A percentile compares a stretch with the other conserved stretches of the same genome.
Evolutionary conservation across 2,797 vertebrate species (phyloP).

Genomic region (Myiothlypis coronata): DNA sequence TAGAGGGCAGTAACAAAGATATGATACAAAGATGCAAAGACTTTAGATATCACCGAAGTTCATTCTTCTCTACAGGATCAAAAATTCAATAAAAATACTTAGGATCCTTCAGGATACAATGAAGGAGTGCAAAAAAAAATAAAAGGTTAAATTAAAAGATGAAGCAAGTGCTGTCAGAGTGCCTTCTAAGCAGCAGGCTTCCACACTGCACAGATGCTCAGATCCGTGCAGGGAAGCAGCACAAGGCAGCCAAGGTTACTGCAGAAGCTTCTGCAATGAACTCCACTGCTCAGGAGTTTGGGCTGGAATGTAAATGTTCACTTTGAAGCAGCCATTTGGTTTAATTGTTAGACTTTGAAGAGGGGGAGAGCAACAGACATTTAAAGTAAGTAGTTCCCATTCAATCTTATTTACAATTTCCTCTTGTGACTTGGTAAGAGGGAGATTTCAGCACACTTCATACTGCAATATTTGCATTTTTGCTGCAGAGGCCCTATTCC

Average conservation of each 20-base stretch:
- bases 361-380: background rate
- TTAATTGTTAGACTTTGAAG: background rate
- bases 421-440: background rate
- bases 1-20: background rate
- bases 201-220: background rate
- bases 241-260: conserved; percentile 24
- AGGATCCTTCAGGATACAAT: background rate
- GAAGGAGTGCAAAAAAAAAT: background rate
- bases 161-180: background rate
- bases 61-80: background rate
- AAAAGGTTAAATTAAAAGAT: background rate
- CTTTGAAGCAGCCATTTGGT: background rate
- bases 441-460: background rate
- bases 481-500: background rate
- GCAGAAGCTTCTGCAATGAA: background rate
- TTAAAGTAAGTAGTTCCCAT: background rate
- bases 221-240: background rate
- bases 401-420: conserved; percentile 24
- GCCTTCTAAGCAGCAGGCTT: background rate
- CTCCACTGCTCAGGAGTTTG: background rate
- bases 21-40: background rate
- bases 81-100: background rate
- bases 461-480: conserved; percentile 30
- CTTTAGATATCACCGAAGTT: background rate
- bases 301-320: background rate